Base-by-base conservation (phyloP, 1,140 invertebrate genomes). In the Portunus trituberculatus region DNA sequence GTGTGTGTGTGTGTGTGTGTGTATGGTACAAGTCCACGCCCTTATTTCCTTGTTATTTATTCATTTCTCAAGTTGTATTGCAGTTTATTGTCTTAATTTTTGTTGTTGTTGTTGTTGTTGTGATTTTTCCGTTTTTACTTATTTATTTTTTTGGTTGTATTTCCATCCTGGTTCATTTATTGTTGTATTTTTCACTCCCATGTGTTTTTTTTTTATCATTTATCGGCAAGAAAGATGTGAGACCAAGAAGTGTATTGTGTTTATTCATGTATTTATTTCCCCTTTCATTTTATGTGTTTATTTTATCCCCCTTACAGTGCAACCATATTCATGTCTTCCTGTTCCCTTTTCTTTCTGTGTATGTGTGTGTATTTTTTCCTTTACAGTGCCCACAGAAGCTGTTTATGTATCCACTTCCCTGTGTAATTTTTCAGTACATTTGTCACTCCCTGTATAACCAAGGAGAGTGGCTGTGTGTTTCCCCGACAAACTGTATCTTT, bases 1-100 rank as follows among this genome's bases (percentile, higher is more conserved):
- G 84, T 87, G 84, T 87, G 84, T 87, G 84, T 87, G 84, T 87
- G 84, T 87, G 86, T 88, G 86, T 88, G 86, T 88, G 31, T 88
- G 31, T 31, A 14, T 86, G 28, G 20, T 88, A 88, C 45, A 86
- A 14, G 32, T 86, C 83, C 32, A 86, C 12, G 83, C 83, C 32
- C 28, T 86, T 86, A 39, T 86, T 86, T 84, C 6, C 14, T 52
- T 52, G 14, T 52, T 59, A 59, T 59, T 59, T 10, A 59, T 59
- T 59, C 52, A 59, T 14, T 59, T 59, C 52, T 10, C 52, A 12
- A 59, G 52, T 39, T 39, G 52, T 59, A 12, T 20, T 59, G 52
- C 52, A 39, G 39, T 39, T 20, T 20, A 20, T 14, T 14, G 12
- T 59, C 0, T 2, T 59, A 2, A 20, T 59, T 59, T 20, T 20